Percentiles rank a stretch among this genome's conserved stretches.
Evolutionary conservation across 2,888 invertebrate genomes (phyloP).

Genomic region (Melanchra persicariae): DNA sequence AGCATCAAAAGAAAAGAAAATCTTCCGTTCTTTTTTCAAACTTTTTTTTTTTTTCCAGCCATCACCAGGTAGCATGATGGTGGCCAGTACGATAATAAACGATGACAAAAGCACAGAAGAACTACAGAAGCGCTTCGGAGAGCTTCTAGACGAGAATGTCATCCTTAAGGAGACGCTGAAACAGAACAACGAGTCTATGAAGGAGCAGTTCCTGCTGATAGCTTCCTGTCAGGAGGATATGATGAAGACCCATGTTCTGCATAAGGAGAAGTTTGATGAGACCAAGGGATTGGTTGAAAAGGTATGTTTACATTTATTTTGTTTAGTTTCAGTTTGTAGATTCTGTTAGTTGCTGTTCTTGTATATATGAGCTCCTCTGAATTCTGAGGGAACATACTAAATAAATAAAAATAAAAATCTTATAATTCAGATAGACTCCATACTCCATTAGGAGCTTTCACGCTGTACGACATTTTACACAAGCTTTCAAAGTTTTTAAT

Average conservation of each 20-base stretch:
- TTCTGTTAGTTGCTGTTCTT: neutral
- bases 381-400: no score
- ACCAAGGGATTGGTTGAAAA: conserved; percentile 91
- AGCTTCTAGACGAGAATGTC: conserved; percentile 90
- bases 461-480: no score
- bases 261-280: conserved; percentile 93
- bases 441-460: no score
- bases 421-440: no score
- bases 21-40: neutral
- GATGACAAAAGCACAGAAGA: conserved; percentile 85
- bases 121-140: conserved; percentile 88
- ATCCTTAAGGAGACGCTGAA: conserved; percentile 91
- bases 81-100: conserved; percentile 84
- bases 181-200: conserved; percentile 93
- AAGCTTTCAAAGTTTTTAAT: no score
- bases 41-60: conserved; percentile 75
- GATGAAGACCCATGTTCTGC: conserved; percentile 90
- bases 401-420: no score
- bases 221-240: conserved; percentile 92
- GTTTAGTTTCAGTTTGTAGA: no score
- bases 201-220: conserved; percentile 92
- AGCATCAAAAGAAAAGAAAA: no score
- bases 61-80: conserved; percentile 86
- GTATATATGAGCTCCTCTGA: no score
- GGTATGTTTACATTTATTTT: conserved; percentile 70